Evolutionary conservation across 2,888 invertebrate genomes (phyloP).

Genomic region (Diplolepis rosae): DNA sequence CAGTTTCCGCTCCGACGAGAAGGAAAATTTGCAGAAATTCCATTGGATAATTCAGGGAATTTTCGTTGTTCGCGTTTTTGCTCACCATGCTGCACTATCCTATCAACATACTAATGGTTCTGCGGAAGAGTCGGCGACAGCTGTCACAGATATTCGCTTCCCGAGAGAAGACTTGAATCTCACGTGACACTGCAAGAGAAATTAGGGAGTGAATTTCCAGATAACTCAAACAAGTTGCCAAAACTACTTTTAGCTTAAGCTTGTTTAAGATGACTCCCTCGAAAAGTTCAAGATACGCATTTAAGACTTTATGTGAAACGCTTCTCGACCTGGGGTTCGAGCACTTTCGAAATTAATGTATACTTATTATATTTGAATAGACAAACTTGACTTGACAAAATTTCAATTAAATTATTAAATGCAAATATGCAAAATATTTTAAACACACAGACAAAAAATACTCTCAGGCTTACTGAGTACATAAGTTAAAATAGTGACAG

Average conservation of each 20-base stretch:
- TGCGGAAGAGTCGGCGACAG: conserved; percentile 28
- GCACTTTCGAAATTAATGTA: conserved; percentile 9
- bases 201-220: conserved; percentile 45
- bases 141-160: conserved; percentile 31
- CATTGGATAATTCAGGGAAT: conserved; percentile 23
- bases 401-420: neutral
- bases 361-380: conserved; percentile 8
- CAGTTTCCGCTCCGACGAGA: conserved; percentile 11
- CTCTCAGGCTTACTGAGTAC: too few relatives aligned
- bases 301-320: conserved; percentile 6
- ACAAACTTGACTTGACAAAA: neutral
- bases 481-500: too few relatives aligned
- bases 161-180: conserved; percentile 39
- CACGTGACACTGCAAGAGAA: conserved; percentile 38
- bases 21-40: conserved; percentile 26
- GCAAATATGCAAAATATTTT: neutral
- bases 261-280: conserved; percentile 43
- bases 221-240: conserved; percentile 49
- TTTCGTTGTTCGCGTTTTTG: conserved; percentile 25
- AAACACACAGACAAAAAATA: too few relatives aligned
- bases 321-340: neutral
- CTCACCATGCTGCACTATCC: conserved; percentile 27
- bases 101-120: conserved; percentile 31
- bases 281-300: conserved; percentile 39
- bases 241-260: conserved; percentile 35